A percentile compares a stretch with the other conserved stretches of the same genome.
Evolutionary conservation across 2,888 invertebrate genomes (phyloP).

Genomic region (Pachydiplax longipennis): DNA sequence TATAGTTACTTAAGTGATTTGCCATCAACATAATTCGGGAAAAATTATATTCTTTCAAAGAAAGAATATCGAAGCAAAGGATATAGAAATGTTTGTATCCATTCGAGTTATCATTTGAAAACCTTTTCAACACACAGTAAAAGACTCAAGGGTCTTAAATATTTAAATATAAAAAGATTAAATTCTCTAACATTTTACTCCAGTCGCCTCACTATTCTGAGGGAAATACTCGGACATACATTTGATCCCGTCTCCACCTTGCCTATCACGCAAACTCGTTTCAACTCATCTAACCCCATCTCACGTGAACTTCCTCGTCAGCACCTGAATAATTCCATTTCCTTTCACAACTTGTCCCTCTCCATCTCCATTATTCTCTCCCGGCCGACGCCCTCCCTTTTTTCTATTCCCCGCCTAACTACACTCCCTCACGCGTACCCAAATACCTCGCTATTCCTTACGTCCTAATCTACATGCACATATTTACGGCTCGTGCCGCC

Average conservation of each 20-base stretch:
- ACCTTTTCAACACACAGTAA: neutral
- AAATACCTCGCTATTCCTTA: neutral
- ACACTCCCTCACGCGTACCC: neutral
- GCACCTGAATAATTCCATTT: neutral
- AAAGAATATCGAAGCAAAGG: too few relatives aligned
- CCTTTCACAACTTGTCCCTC: neutral
- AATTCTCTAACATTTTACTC: neutral
- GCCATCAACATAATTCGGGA: too few relatives aligned
- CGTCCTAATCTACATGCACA: neutral
- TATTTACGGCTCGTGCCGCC: neutral
- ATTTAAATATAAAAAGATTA: neutral
- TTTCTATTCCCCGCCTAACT: neutral
- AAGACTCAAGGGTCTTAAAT: too few relatives aligned
- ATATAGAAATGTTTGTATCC: too few relatives aligned
- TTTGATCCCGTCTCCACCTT: neutral
- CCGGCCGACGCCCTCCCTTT: neutral
- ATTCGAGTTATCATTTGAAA: neutral
- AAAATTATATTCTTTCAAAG: too few relatives aligned
- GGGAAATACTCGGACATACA: neutral
- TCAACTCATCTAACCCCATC: neutral
- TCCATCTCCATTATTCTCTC: neutral
- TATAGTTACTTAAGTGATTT: too few relatives aligned
- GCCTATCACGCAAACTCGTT: neutral
- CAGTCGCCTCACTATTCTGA: neutral
- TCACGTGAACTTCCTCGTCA: neutral